Percentiles rank a stretch among this genome's conserved stretches.
These are phyloP conservation scores for Penaeus monodon DNA, from an alignment of 2,888 invertebrate species.

Conservation along the genomic window DNA sequence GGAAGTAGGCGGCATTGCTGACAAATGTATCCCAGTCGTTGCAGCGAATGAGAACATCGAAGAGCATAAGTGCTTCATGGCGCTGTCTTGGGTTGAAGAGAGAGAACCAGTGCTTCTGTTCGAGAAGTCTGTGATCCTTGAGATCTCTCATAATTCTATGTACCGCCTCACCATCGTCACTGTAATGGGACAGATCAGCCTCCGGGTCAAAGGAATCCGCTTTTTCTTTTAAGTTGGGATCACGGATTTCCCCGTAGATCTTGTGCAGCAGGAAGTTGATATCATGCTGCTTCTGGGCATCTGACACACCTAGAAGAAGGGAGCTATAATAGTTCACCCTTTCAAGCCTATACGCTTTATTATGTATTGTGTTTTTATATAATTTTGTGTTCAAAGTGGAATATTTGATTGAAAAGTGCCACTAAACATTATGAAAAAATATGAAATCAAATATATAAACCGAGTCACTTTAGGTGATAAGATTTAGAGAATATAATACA, in stretches of 20 bases:
- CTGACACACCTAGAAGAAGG: neutral
- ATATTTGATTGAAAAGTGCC: too few relatives aligned
- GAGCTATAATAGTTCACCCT: neutral
- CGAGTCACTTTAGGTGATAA: too few relatives aligned
- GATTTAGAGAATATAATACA: too few relatives aligned
- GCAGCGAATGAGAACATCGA: constrained; percentile 70
- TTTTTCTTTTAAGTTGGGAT: constrained; percentile 8
- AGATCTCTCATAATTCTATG: constrained; percentile 75
- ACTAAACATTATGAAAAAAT: too few relatives aligned
- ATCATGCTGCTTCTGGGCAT: constrained; percentile 34
- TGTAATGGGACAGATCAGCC: constrained; percentile 75
- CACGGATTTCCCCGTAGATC: constrained; percentile 27
- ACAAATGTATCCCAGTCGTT: too few relatives aligned
- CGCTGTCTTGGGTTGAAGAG: constrained; percentile 76
- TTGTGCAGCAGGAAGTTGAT: constrained; percentile 40
- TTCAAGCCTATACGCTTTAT: too few relatives aligned
- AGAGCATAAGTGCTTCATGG: constrained; percentile 77
- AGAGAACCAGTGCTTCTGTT: constrained; percentile 67
- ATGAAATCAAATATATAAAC: too few relatives aligned
- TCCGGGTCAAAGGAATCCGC: constrained; percentile 73
- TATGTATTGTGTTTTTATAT: too few relatives aligned
- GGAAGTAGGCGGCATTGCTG: too few relatives aligned
- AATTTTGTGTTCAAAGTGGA: too few relatives aligned
- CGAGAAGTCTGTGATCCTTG: constrained; percentile 75
- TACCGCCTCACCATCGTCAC: constrained; percentile 75